Base-by-base conservation (phyloP, 2,797 vertebrate species). In the Dromococcyx pavoninus region DNA sequence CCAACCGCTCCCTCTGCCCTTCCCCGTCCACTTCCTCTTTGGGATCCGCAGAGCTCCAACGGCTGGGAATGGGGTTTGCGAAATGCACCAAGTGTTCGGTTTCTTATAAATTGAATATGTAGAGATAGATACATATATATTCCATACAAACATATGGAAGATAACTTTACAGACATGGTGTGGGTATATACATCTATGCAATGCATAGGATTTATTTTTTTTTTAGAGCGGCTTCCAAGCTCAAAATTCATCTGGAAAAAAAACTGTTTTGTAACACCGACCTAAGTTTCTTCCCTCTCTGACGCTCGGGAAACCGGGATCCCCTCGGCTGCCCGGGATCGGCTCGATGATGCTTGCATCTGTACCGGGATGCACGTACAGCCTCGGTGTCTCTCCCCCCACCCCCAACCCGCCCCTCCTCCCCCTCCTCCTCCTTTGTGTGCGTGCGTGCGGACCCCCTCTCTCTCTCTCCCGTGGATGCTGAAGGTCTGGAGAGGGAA, bases 381-480 rank as follows among this genome's bases (percentile, higher is more conserved):
- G 10, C 76, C 37, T 7, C 60, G n/a, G 50, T 78, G 90, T 67
- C 66, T 77, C 43, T 92, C n/a, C 67, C 74, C 58, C 73, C 58
- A 66, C 41, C 76, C 87, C 79, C 75, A 62, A 72, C 43, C 89
- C 41, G 64, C 77, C 64, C 71, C 78, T 62, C 86, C 75, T n/a
- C n/a, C n/a, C 64, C 71, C 78, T 73, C 75, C 56, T 74, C 91
- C 81, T 85, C 57, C 89, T 93, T 86, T 94, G 80, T 79, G 76
- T 93, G 86, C 82, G 80, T 89, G 94, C 82, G 65, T 88, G 92
- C 50, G 81, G 92, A 92, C 91, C 88, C 82, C 39, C 39, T 41
- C 39, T 81, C 89, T 76, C 88, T 66, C 84, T 80, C 65, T 67
- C 81, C 81, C 41, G 90, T 46, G 91, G 84, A 84, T 73, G 87